Evolutionary conservation across 1,140 invertebrate genomes (phyloP).

Genomic region (Drosophila azteca): DNA sequence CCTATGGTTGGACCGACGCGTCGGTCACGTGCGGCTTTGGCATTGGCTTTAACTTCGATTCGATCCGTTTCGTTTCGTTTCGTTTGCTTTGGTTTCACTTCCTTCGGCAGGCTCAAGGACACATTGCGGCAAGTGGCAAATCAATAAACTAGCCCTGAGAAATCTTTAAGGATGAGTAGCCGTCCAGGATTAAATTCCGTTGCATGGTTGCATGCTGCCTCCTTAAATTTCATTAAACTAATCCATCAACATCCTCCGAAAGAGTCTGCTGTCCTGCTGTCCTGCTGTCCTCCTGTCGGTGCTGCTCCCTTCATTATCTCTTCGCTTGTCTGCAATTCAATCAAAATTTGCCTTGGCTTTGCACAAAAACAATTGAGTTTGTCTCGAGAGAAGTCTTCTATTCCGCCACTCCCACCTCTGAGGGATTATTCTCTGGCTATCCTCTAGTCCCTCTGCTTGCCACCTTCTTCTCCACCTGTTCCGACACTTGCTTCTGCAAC

Average conservation of each 20-base stretch:
- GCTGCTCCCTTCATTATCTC: conserved; percentile 26
- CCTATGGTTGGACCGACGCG: conserved; percentile 22
- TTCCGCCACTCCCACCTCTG: conserved; percentile 34
- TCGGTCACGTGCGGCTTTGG: conserved; percentile 45
- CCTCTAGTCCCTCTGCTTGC: background rate
- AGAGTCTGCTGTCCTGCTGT: background rate
- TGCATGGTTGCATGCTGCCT: conserved; percentile 4
- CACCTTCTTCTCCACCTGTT: conserved; percentile 12
- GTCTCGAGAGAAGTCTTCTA: conserved; percentile 20
- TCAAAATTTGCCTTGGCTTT: conserved; percentile 70
- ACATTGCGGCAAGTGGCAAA: conserved; percentile 17
- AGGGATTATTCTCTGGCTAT: conserved; percentile 38
- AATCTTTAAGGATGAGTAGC: too few relatives aligned
- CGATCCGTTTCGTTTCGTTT: conserved; percentile 15
- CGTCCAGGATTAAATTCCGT: background rate
- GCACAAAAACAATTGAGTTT: conserved; percentile 75
- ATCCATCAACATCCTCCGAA: conserved; percentile 58
- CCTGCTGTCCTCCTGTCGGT: background rate
- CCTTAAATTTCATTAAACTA: conserved; percentile 65
- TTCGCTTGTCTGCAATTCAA: conserved; percentile 64
- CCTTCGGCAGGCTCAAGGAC: conserved; percentile 37
- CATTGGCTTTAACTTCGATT: conserved; percentile 39
- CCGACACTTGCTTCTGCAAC: background rate
- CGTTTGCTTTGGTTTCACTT: conserved; percentile 34
- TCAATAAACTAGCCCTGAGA: conserved; percentile 40